Percentiles rank a stretch among this genome's conserved stretches.
These are phyloP conservation scores for Menidia beryllina DNA, from an alignment of 2,113 vertebrate genomes.

Conservation along the genomic window DNA sequence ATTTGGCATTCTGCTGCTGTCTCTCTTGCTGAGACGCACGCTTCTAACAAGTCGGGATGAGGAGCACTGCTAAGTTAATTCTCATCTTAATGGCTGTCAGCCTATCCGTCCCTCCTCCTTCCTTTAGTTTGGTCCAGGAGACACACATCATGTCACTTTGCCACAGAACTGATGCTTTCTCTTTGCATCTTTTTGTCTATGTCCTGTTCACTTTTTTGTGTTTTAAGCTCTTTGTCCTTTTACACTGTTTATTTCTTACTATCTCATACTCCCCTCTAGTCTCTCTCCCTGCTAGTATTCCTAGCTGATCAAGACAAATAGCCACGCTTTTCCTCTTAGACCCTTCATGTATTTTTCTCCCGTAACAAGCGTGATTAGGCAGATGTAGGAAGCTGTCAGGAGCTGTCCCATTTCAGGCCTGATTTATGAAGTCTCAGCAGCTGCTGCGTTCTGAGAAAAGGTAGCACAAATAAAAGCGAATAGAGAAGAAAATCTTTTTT, in stretches of 20 bases:
- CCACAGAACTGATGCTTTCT: not conserved
- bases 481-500: slow-evolving; percentile 3
- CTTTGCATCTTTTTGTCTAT: not conserved
- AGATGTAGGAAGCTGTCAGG: slow-evolving; percentile 62
- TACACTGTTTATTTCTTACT: not conserved
- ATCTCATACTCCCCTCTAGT: not conserved
- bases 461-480: slow-evolving; percentile 9
- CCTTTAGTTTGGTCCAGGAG: not conserved
- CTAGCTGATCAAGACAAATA: slow-evolving; percentile 49
- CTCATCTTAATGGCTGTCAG: not conserved
- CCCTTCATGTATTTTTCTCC: slow-evolving; percentile 58
- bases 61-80: slow-evolving; percentile 5
- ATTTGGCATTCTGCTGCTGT: not conserved
- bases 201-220: not conserved
- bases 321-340: slow-evolving; percentile 34
- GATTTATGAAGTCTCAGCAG: slow-evolving; percentile 63
- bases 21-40: not conserved
- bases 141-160: not conserved
- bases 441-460: slow-evolving; percentile 40
- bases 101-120: slow-evolving; percentile 1
- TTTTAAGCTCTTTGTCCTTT: not conserved
- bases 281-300: slow-evolving; percentile 4
- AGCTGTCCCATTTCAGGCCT: slow-evolving; percentile 55
- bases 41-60: not conserved
- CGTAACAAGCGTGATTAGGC: slow-evolving; percentile 72